Conservation (phyloP, 2,797 vertebrate species). For the Lerista edwardsae region DNA sequence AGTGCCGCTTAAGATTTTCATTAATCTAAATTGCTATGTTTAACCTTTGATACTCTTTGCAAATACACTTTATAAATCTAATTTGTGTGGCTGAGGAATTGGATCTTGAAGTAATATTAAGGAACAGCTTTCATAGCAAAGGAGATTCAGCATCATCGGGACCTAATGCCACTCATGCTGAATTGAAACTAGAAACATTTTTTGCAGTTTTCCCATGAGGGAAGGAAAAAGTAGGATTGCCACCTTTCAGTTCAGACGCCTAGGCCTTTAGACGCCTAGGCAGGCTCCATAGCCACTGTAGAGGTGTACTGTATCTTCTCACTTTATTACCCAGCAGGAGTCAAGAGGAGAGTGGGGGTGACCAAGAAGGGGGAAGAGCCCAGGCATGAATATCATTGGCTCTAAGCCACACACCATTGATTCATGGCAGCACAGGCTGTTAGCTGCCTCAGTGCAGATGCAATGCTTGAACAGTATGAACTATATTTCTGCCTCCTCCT, state of each 20-base stretch:
- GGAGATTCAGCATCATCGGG: background rate
- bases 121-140: background rate
- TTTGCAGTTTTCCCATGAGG: background rate
- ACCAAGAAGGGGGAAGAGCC: too few species aligned
- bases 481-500: background rate
- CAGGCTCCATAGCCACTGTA: background rate
- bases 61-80: constrained; percentile 39
- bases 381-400: background rate
- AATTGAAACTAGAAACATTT: background rate
- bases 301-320: background rate
- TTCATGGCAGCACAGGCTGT: background rate
- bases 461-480: background rate
- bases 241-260: background rate
- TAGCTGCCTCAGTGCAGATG: background rate
- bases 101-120: constrained; percentile 22
- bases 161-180: background rate
- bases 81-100: constrained; percentile 32
- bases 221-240: background rate
- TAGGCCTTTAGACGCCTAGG: background rate
- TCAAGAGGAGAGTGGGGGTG: background rate
- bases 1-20: constrained; percentile 13
- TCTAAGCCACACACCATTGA: background rate
- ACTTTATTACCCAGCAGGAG: background rate
- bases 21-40: constrained; percentile 47
- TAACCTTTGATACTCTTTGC: constrained; percentile 39